phyloP scores from a whole-genome alignment of 64 coral and sea anemone species.

The Montipora efflorescens region DNA sequence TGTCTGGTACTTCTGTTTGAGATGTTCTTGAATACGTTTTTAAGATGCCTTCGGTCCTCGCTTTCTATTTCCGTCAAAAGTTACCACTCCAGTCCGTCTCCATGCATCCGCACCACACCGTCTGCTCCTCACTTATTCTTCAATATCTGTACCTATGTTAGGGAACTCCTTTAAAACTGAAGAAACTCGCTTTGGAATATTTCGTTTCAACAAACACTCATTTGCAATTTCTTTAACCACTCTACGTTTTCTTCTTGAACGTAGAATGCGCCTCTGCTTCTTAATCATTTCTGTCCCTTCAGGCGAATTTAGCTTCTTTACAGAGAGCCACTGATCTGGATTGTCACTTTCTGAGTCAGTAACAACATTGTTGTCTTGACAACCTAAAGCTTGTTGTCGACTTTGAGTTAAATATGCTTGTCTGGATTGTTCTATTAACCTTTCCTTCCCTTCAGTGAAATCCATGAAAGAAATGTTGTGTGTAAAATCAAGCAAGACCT shows the following conservation, averaged over 20 bases:
- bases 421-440: constrained; percentile 12
- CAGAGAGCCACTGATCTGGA: not conserved
- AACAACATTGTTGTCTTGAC: not conserved
- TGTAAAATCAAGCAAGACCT: constrained; percentile 37
- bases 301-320: constrained; percentile 32
- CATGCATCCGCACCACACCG: constrained; percentile 60
- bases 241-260: constrained; percentile 27
- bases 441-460: constrained; percentile 34
- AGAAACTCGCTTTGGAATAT: constrained; percentile 57
- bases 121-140: constrained; percentile 16
- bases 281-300: constrained; percentile 51
- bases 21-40: too few species aligned
- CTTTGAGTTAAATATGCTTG: constrained; percentile 22
- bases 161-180: too few species aligned
- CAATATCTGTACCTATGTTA: too few species aligned
- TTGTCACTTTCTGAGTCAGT: constrained; percentile 71
- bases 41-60: too few species aligned
- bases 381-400: not conserved
- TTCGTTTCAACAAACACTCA: constrained; percentile 39
- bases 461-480: constrained; percentile 47
- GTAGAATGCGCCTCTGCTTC: not conserved
- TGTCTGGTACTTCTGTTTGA: too few species aligned
- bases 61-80: too few species aligned
- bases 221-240: constrained; percentile 42
- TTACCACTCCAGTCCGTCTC: not conserved